Evolutionary conservation across 2,113 vertebrate genomes (phyloP), one percentile per base, ranked within the genome.

Genomic region (Spea multiplicata): DNA sequence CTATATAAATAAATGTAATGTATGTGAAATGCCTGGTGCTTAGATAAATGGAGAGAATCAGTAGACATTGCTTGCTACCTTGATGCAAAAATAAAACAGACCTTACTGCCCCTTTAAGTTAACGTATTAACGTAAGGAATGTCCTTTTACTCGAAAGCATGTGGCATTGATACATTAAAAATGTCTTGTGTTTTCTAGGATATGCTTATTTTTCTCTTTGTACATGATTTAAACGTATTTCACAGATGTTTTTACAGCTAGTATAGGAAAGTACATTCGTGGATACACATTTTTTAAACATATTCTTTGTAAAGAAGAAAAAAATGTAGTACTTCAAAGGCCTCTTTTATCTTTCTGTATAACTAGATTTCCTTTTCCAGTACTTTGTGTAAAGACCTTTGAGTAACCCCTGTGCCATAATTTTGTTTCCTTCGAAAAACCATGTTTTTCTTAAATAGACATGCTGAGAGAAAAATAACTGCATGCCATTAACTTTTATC

Each of bases 381-480:
- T 76, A 66, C 14, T 68, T 76, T 76, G 9, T 8, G 65, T 57
- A 76, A 68, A 17, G 46, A 17, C 50, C 66, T 44, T 76, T 66
- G 49, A 75, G 16, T 76, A 68, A 55, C 12, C 65, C 10, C 3
- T 67, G 49, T 17, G 49, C 74, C 14, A 57, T 13, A 76, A 70
- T 76, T 5, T 64, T 17, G 66, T 76, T 17, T 76, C 57, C 67
- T 30, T 76, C 14, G 8, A 75, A 30, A 30, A 66, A 75, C 45
- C 62, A 66, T 66, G 61, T 66, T 75, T 66, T 44, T 76, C 50
- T 66, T 45, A 67, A 67, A 68, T 68, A 59, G 49, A 47, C 74
- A 57, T 68, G 74, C 74, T 76, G 65, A 52, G 74, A 76, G 65
- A 67, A 53, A 75, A 75, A 75, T 75, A 75, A 76, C 74, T 76